Conservation (phyloP, 2,113 vertebrate genomes). For the Ciconia maguari region DNA sequence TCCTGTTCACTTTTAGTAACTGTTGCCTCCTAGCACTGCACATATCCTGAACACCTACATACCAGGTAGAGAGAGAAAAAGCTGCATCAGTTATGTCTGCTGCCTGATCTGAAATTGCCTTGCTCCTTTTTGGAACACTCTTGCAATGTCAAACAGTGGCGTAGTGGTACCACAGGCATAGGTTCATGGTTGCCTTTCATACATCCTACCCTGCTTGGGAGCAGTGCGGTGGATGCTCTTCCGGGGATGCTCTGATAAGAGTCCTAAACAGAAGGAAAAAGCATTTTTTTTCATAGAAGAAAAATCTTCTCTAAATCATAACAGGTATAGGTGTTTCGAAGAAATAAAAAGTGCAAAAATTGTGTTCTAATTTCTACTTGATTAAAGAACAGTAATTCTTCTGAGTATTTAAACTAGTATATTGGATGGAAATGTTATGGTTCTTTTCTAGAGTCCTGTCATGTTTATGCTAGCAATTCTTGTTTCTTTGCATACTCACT, state of each 20-base stretch:
- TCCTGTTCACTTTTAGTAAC: background rate
- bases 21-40: background rate
- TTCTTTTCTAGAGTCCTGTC: background rate
- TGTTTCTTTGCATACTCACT: background rate
- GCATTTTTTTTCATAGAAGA: background rate
- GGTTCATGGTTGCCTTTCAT: background rate
- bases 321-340: background rate
- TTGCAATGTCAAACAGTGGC: background rate
- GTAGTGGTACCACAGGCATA: background rate
- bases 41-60: background rate
- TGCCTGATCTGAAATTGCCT: conserved; percentile 10
- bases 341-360: background rate
- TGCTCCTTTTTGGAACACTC: background rate
- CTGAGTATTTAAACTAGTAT: background rate
- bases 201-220: background rate
- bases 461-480: background rate
- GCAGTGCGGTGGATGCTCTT: background rate
- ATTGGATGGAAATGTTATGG: background rate
- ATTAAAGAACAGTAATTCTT: background rate
- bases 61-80: background rate
- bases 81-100: background rate
- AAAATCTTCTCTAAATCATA: background rate
- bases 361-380: background rate
- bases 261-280: background rate
- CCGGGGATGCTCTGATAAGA: background rate